Evolutionary conservation across 2,797 vertebrate species (phyloP), one percentile per base, ranked within the genome.

Genomic region (Aplochiton taeniatus): DNA sequence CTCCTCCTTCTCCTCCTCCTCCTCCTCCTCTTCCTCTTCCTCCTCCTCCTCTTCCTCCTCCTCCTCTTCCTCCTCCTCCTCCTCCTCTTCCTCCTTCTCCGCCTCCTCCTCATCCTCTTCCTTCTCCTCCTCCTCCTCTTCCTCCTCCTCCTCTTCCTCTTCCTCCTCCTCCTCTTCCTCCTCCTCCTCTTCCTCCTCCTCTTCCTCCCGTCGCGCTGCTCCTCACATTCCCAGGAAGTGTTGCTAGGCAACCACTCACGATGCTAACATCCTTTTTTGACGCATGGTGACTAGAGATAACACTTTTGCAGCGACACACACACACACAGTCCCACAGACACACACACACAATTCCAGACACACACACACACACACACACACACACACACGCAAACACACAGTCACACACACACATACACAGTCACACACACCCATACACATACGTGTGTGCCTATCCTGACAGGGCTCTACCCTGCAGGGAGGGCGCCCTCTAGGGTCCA

Each of bases 401-500:
- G 16, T 41, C 41, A 44, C 54, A 65, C 58, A 69, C 60, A 66
- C 73, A 78, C 48, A 42, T 57, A 80, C 61, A 76, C 66, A 68
- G 17, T 8, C 31, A 31, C 31, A 31, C 31, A 31, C 31, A 31
- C 31, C 2, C 31, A 31, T 6, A 31, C 31, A 31, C 31, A 31
- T 6, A 31, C 31, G n/a, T n/a, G n/a, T n/a, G n/a, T n/a, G n/a
- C n/a, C n/a, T n/a, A n/a, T n/a, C n/a, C n/a, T n/a, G n/a, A n/a
- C n/a, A n/a, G 31, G 6, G 6, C 31, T 31, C 3, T 6, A 31
- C 6, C 31, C 31, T 31, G 31, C 31, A 31, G 31, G n/a, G 31
- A 31, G 31, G 31, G 31, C 31, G 31, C 31, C 31, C 31, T 31
- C 31, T 31, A 3, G 31, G 31, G 31, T 2, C 31, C 31, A 31